Percentiles rank a stretch among this genome's conserved stretches.
These are phyloP conservation scores for Sminthurides bifidus DNA, from an alignment of 1,140 invertebrate genomes.

Conservation along the genomic window DNA sequence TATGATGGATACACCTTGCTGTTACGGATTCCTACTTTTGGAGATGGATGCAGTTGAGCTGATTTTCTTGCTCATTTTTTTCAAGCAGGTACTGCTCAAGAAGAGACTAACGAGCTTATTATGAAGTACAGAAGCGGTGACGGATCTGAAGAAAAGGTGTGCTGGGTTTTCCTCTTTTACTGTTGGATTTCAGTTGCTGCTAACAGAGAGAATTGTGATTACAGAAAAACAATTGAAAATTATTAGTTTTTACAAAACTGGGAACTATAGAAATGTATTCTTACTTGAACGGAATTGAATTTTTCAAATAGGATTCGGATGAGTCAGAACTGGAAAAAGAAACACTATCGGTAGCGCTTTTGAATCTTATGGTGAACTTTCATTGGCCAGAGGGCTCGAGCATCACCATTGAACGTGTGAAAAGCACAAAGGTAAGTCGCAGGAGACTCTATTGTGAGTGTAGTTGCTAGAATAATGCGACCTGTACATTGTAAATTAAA, in stretches of 20 bases:
- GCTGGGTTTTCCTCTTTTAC: no score
- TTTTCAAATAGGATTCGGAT: slow-evolving; percentile 5
- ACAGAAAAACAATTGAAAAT: no score
- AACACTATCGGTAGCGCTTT: slow-evolving; percentile 15
- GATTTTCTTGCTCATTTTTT: no score
- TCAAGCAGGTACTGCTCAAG: no score
- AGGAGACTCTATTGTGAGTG: background rate
- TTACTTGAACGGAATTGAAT: background rate
- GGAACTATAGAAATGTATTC: no score
- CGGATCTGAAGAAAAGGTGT: slow-evolving; percentile 1
- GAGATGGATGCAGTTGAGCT: no score
- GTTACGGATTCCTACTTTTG: no score
- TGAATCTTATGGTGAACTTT: slow-evolving; percentile 20
- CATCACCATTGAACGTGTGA: slow-evolving; percentile 78
- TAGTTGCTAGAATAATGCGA: background rate
- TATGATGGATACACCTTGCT: no score
- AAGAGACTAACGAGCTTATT: no score
- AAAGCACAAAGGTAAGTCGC: slow-evolving; percentile 64
- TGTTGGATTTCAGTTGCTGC: no score
- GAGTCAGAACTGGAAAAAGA: slow-evolving; percentile 12
- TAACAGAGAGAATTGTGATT: no score
- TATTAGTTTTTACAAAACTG: no score
- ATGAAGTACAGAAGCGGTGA: background rate
- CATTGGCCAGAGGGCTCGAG: slow-evolving; percentile 14
- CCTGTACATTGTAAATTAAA: background rate